Base-by-base conservation (phyloP, 2,888 invertebrate species). In the Stramonita haemastoma region DNA sequence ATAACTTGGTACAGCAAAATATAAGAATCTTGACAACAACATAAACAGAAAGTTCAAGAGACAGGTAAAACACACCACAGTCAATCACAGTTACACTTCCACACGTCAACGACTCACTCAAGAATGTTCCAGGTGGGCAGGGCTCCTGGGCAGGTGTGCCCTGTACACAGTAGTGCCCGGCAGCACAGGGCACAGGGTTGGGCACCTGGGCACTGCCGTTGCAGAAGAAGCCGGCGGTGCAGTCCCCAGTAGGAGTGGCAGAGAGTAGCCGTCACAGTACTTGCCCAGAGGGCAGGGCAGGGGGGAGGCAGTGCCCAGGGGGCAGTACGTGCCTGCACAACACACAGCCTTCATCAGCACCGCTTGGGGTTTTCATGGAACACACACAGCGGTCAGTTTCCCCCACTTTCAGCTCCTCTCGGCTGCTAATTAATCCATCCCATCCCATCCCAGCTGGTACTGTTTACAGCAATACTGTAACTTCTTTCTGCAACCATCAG, bases 41-140 rank as follows among this genome's bases (percentile, higher is more conserved):
- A 57, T 57, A 57, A 57, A 57, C 57, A 57, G 57, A 57, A 57
- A 17, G 17, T 57, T 17, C 8, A 57, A 57, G 8, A 57, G 11
- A 17, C 57, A 57, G 17, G 17, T 57, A 13, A 57, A 57, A 57
- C 11, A 57, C 15, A 13, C 57, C 15, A 17, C 15, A 57, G 17
- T 57, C 57, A 8, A 57, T 57, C 11, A 13, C 57, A 57, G 57
- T 17, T 8, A n/a, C n/a, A n/a, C n/a, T n/a, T n/a, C n/a, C n/a
- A n/a, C n/a, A n/a, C n/a, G n/a, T n/a, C 4, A 36, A 32, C n/a
- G 13, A 81, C 85, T 87, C 92, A 95, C 95, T 93, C 88, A 93
- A 92, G 88, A 93, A 95, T 57, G 95, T 95, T 34, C 95, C 95
- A 13, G 94, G 94, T 26, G 93, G 90, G 91, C 95, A 95, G 0